These are phyloP conservation scores for Dromiciops gliroides DNA, from an alignment of 2,113 vertebrate species.

Conservation along the genomic window DNA sequence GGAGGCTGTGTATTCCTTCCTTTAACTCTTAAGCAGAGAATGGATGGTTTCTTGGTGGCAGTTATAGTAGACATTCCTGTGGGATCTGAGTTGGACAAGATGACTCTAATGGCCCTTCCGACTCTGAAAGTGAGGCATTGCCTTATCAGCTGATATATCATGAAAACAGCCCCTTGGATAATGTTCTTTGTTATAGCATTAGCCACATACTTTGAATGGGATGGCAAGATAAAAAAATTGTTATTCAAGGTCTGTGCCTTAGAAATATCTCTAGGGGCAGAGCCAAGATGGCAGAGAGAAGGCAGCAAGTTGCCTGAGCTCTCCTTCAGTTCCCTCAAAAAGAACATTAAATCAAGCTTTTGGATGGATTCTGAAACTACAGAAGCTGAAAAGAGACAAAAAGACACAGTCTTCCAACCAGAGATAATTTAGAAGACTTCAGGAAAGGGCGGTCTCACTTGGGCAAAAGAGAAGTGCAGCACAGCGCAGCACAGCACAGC, in stretches of 20 bases:
- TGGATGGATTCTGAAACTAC: no score
- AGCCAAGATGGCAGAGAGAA: no score
- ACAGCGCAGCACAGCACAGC: no score
- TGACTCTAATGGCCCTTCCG: not conserved
- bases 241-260: not conserved
- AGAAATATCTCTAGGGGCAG: not conserved
- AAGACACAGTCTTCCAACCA: no score
- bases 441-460: no score
- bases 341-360: no score
- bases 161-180: not conserved
- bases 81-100: not conserved
- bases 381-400: no score
- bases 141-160: not conserved
- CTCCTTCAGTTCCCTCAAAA: no score
- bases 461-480: no score
- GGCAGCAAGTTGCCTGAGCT: no score
- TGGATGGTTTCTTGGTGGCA: not conserved
- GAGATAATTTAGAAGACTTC: no score
- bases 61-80: not conserved
- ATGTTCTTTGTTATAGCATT: not conserved
- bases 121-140: not conserved
- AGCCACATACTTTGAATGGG: not conserved
- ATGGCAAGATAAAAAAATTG: not conserved
- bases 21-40: not conserved
- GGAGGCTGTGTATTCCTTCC: not conserved